A percentile compares a stretch with the other conserved stretches of the same genome.
These are phyloP conservation scores for Meganola albula DNA, from an alignment of 2,888 invertebrate genomes.

Conservation along the genomic window DNA sequence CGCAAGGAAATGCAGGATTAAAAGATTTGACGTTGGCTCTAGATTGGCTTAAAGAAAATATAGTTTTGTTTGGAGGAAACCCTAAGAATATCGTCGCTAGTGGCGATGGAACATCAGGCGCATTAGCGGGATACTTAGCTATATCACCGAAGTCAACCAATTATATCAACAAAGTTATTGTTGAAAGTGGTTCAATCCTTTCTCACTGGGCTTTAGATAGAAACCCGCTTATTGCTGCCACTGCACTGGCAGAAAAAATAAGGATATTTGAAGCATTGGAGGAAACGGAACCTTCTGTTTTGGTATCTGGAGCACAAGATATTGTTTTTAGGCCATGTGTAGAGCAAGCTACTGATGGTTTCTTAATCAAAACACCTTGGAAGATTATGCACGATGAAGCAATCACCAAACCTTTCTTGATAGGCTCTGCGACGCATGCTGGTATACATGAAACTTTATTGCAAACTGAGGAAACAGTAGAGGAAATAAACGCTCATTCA, in stretches of 20 bases:
- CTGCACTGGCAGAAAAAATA: constrained; percentile 47
- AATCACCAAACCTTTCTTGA: constrained; percentile 41
- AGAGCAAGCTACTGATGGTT: constrained; percentile 32
- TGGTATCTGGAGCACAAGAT: constrained; percentile 34
- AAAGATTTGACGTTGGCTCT: constrained; percentile 58
- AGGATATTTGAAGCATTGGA: constrained; percentile 25
- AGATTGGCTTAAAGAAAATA: constrained; percentile 52
- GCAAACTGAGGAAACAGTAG: constrained; percentile 32
- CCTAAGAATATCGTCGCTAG: constrained; percentile 52
- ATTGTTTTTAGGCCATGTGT: constrained; percentile 48
- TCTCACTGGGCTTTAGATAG: constrained; percentile 57
- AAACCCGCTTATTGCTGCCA: constrained; percentile 37
- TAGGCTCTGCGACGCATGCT: constrained; percentile 51
- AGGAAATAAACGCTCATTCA: constrained; percentile 37
- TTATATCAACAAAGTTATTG: constrained; percentile 50
- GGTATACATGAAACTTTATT: constrained; percentile 43
- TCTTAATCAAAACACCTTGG: constrained; percentile 48
- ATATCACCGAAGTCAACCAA: constrained; percentile 41
- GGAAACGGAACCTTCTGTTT: constrained; percentile 20
- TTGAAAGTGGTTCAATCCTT: constrained; percentile 56
- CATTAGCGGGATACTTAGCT: constrained; percentile 50
- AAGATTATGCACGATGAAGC: constrained; percentile 31
- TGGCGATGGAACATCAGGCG: constrained; percentile 52
- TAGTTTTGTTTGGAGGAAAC: constrained; percentile 54
- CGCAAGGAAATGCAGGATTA: constrained; percentile 60